Evolutionary conservation across 53 echinoderm and acorn worm genomes (phyloP), one percentile per base, ranked within the genome.

Genomic region (Holothuria leucospilota): DNA sequence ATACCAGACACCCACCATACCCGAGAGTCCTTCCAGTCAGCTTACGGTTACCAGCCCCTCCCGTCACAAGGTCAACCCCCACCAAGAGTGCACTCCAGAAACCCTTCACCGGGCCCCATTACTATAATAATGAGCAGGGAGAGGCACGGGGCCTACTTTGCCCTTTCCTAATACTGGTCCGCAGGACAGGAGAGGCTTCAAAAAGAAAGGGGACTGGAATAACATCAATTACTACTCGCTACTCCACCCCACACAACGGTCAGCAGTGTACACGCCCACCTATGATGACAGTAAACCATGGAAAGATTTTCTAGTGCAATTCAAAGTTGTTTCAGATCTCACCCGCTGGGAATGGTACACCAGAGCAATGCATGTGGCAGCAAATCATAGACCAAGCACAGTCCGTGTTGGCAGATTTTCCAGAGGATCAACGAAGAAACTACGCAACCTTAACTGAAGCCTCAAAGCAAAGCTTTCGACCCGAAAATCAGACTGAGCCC

Each of bases 291-390:
- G 16, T 16, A 70, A 29, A 38, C 70, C 12, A 15, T 30, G 30
- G 34, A 30, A 30, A 70, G 38, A 30, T 34, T 70, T 70, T 70
- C 2, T 30, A 7, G 6, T 70, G n/a, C 70, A 70, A 21, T 15
- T 38, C 34, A 14, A 68, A 26, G 24, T 68, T 8, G 68, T 68
- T 26, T 68, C 68, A 26, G 68, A 68, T 24, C 68, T 68, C 68
- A 38, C 29, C 27, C 8, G 34, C 30, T 70, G 34, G 70, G 27
- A 70, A 11, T 13, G 24, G 13, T 14, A 30, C 27, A 9, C 34
- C 16, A 68, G 23, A 26, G 69, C 69, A 24, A 24, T 68, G 69
- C 23, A 68, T 26, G 8, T 68, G 69, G 69, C 69, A 68, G 69
- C 26, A 68, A 25, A 68, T 68, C 69, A 24, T 1, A 68, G 69